Base-by-base conservation (phyloP, 1,140 invertebrate species). In the Hirudo medicinalis region DNA sequence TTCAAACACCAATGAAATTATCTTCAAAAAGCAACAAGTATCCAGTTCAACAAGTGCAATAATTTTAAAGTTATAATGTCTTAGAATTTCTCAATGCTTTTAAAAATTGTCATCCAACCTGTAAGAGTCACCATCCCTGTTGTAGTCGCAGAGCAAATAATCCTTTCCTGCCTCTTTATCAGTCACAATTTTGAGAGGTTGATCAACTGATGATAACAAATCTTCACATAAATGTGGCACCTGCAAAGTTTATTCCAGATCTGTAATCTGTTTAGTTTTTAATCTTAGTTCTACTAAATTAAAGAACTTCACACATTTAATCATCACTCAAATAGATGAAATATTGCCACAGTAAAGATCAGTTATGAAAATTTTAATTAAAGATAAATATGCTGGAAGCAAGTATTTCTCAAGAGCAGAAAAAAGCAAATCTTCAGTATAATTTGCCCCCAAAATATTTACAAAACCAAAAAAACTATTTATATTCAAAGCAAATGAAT, bases 141-240 rank as follows among this genome's bases (percentile, higher is more conserved):
- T 99, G 79, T 99, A 99, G 85, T 99, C 97, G 84, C 97, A 99
- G 4, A 99, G 83, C 70, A 99, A 85, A 84, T 97, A 99, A 82
- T 99, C 95, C 83, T 94, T 96, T 43, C 94, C 94, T 73, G 88
- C 88, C 77, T 88, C 89, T 79, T 91, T 92, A 82, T 99, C 95
- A 81, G 92, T 88, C 71, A 93, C 92, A 77, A 99, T 94, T 86
- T 99, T 98, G 68, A 99, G 83, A 17, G 96, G 96, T 82, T 99
- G 96, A 83, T 99, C 96, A 32, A 99, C 94, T 1, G 94, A 96
- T 17, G 93, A 96, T 9, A 99, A 83, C 72, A 99, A 84, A 83
- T 98, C 94, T 83, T 99, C 95, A 81, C 94, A 97, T 54, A 99
- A 85, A 81, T 87, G 87, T 57, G 95, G 96, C 71, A 94, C 93